These are phyloP conservation scores for Trialeurodes vaporariorum DNA, from an alignment of 1,140 invertebrate genomes.

Conservation along the genomic window DNA sequence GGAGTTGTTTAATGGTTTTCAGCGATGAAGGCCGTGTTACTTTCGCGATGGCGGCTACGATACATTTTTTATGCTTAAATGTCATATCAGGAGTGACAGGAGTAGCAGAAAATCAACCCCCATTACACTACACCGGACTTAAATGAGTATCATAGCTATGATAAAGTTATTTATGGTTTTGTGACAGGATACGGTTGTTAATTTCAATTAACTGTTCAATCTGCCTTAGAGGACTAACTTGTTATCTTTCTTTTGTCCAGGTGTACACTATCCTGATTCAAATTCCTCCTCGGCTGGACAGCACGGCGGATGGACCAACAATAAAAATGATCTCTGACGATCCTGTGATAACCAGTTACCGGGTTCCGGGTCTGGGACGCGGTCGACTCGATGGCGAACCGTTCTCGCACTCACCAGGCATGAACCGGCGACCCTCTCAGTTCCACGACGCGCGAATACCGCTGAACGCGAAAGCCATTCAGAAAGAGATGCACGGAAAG, in stretches of 20 bases:
- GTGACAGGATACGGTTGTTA: too few relatives aligned
- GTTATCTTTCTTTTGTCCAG: constrained; percentile 16
- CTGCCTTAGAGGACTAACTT: neutral
- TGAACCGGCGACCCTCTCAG: constrained; percentile 47
- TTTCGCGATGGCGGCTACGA: too few relatives aligned
- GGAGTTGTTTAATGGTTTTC: too few relatives aligned
- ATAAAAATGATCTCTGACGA: constrained; percentile 80
- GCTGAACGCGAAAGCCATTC: constrained; percentile 71
- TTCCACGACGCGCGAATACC: constrained; percentile 70
- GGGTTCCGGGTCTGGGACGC: constrained; percentile 27
- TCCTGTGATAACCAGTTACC: constrained; percentile 10
- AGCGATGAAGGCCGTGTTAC: too few relatives aligned
- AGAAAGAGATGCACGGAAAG: constrained; percentile 52
- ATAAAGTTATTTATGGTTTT: too few relatives aligned
- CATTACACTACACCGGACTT: too few relatives aligned
- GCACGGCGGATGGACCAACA: constrained; percentile 44
- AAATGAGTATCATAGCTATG: neutral
- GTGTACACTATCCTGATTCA: constrained; percentile 86
- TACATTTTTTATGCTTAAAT: too few relatives aligned
- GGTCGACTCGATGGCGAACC: constrained; percentile 20
- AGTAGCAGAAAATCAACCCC: too few relatives aligned
- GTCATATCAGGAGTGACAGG: too few relatives aligned
- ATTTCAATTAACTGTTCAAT: too few relatives aligned
- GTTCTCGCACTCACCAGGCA: neutral
- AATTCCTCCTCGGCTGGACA: constrained; percentile 49